phyloP scores from a whole-genome alignment of 2,888 invertebrate species.

The Dorcus parallelipipedus region DNA sequence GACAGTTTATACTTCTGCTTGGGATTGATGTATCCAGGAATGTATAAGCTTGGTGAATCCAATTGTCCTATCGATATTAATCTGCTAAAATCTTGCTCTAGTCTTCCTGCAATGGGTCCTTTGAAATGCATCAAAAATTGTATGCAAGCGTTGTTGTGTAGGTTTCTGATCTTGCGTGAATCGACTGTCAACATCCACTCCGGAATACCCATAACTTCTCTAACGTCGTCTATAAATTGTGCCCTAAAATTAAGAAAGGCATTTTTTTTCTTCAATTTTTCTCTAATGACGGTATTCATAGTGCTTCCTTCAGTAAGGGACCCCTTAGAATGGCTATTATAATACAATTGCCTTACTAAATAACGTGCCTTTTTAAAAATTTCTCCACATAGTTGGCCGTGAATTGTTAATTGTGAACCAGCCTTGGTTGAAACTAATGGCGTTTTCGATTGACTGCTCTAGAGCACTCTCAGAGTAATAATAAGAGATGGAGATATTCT shows the following conservation, averaged over 20 bases:
- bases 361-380: neutral
- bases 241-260: conserved; percentile 54
- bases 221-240: conserved; percentile 78
- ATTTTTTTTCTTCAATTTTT: neutral
- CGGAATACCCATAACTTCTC: conserved; percentile 79
- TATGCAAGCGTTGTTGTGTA: conserved; percentile 77
- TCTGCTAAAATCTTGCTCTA: conserved; percentile 78
- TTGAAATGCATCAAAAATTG: conserved; percentile 85
- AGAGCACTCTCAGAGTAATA: too few species aligned
- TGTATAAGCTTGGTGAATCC: conserved; percentile 70
- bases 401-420: too few species aligned
- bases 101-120: conserved; percentile 71
- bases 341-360: too few species aligned
- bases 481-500: too few species aligned
- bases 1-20: conserved; percentile 70
- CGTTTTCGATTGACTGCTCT: too few species aligned
- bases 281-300: too few species aligned
- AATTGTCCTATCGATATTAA: conserved; percentile 72
- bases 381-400: too few species aligned
- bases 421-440: too few species aligned
- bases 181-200: conserved; percentile 89
- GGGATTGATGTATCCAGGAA: conserved; percentile 70
- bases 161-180: conserved; percentile 70
- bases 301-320: too few species aligned
- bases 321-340: too few species aligned